Evolutionary conservation across 2,113 vertebrate genomes (phyloP).

Genomic region (Phoxinus phoxinus): DNA sequence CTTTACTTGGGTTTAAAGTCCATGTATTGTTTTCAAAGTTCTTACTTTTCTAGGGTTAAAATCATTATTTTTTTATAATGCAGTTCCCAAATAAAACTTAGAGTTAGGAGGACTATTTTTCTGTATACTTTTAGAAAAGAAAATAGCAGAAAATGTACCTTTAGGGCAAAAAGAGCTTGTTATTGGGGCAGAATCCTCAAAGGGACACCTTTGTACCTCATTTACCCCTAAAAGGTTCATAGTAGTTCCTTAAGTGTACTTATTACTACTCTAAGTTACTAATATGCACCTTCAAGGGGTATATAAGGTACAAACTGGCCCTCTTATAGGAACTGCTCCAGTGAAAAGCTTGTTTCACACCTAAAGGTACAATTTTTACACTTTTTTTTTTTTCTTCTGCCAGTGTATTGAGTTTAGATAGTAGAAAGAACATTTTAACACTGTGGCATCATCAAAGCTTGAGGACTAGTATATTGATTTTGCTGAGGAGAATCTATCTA

Average conservation of each 20-base stretch:
- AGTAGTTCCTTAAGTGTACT: background rate
- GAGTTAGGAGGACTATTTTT: background rate
- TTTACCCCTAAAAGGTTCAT: background rate
- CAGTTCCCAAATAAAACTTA: constrained; percentile 14
- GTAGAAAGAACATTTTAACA: background rate
- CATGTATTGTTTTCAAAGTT: background rate
- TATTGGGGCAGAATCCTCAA: background rate
- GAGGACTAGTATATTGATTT: constrained; percentile 1
- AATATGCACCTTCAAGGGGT: background rate
- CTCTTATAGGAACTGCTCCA: background rate
- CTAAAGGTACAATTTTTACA: background rate
- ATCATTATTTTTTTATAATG: background rate
- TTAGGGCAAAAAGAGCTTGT: background rate
- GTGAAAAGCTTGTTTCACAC: background rate
- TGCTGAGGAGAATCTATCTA: background rate
- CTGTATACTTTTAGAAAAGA: background rate
- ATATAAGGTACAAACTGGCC: background rate
- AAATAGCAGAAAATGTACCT: background rate
- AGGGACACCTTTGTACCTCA: background rate
- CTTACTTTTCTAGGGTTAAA: constrained; percentile 11
- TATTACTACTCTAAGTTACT: background rate
- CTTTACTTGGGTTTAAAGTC: constrained; percentile 1
- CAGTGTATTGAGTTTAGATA: background rate
- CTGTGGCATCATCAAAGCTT: constrained; percentile 10
- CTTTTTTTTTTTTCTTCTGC: background rate